Conservation (phyloP, 1,140 invertebrate species). For the Drosophila mauritiana region DNA sequence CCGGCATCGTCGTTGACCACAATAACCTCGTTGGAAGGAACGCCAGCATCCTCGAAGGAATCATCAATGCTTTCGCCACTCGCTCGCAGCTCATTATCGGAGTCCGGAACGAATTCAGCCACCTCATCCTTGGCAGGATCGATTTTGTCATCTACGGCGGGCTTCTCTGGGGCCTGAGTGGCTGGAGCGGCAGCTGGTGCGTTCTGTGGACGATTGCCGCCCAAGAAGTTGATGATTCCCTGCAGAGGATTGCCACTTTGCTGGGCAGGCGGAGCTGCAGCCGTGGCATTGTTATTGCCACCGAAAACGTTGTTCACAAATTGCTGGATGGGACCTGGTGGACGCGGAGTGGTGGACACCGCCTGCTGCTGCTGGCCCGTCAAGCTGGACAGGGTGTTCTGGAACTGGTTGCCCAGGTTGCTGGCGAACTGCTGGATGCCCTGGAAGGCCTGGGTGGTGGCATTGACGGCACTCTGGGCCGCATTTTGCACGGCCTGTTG, state of each 20-base stretch:
- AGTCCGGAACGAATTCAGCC: slow-evolving; percentile 27
- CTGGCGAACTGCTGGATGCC: slow-evolving; percentile 77
- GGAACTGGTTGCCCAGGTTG: slow-evolving; percentile 77
- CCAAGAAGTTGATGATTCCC: slow-evolving; percentile 71
- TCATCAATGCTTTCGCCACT: slow-evolving; percentile 69
- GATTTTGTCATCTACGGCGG: slow-evolving; percentile 64
- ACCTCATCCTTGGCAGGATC: slow-evolving; percentile 49
- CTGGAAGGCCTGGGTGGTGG: slow-evolving; percentile 77
- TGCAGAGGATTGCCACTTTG: slow-evolving; percentile 53
- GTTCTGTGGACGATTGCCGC: slow-evolving; percentile 74
- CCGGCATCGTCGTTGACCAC: slow-evolving; percentile 73
- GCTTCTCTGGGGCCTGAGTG: slow-evolving; percentile 37
- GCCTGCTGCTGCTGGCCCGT: slow-evolving; percentile 43
- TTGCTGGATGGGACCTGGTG: slow-evolving; percentile 75
- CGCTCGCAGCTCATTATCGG: slow-evolving; percentile 73
- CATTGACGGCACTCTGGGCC: slow-evolving; percentile 70
- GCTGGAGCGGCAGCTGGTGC: slow-evolving; percentile 27
- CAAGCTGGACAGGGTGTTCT: slow-evolving; percentile 70
- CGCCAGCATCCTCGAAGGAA: slow-evolving; percentile 70
- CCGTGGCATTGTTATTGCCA: slow-evolving; percentile 54
- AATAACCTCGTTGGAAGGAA: slow-evolving; percentile 70
- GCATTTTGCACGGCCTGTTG: slow-evolving; percentile 73
- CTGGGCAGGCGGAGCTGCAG: slow-evolving; percentile 38
- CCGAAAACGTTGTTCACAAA: slow-evolving; percentile 76
- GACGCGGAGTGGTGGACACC: slow-evolving; percentile 68